These are phyloP conservation scores for Gonatopus flavifemur DNA, from an alignment of 1,140 invertebrate species.

Conservation along the genomic window DNA sequence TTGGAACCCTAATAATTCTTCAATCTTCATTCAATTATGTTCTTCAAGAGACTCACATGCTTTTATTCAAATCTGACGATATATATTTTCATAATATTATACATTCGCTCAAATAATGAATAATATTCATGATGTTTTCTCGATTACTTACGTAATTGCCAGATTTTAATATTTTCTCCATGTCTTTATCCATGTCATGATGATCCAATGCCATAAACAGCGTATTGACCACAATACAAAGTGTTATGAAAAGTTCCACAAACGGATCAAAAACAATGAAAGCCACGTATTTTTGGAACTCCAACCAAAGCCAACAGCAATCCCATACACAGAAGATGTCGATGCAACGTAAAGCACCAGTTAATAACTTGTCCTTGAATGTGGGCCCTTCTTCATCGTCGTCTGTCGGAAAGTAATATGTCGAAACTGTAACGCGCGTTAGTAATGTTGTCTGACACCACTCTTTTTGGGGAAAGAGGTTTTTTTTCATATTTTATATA, in stretches of 20 bases:
- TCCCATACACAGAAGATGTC: constrained; percentile 97
- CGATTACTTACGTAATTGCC: constrained; percentile 88
- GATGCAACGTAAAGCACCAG: constrained; percentile 74
- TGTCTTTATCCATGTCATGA: constrained; percentile 87
- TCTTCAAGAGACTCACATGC: no score
- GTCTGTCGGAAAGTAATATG: constrained; percentile 91
- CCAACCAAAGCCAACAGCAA: constrained; percentile 89
- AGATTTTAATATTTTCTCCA: constrained; percentile 81
- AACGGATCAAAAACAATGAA: constrained; percentile 96
- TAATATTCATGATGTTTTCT: no score
- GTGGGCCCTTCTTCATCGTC: constrained; percentile 89
- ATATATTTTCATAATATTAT: no score
- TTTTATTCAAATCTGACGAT: no score
- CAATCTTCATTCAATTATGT: no score
- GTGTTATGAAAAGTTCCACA: constrained; percentile 95
- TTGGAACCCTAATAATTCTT: no score
- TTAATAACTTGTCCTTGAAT: constrained; percentile 80
- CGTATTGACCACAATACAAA: constrained; percentile 97
- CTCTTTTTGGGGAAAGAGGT: constrained; percentile 66
- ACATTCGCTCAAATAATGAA: no score
- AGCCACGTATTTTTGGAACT: constrained; percentile 86
- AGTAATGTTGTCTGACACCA: constrained; percentile 67
- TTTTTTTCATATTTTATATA: no score
- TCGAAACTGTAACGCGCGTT: constrained; percentile 80
- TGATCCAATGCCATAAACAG: constrained; percentile 98